phyloP scores from a whole-genome alignment of 2,113 vertebrate species.

The Tachysurus fulvidraco region DNA sequence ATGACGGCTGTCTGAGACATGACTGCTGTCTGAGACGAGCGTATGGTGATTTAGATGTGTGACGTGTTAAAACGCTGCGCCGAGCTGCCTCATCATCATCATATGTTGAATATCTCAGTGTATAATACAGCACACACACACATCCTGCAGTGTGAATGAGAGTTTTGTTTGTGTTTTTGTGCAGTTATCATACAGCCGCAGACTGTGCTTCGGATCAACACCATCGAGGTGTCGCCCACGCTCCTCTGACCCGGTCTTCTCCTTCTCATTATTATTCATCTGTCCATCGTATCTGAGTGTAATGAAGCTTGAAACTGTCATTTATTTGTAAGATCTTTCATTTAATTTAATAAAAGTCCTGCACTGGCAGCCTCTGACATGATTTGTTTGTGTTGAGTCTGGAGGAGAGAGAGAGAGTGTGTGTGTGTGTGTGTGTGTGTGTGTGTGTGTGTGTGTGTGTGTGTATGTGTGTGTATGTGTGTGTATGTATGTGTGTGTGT shows the following conservation, averaged over 20 bases:
- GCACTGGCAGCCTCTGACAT: not conserved
- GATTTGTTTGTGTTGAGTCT: not conserved
- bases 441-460: not conserved
- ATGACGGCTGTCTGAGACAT: not conserved
- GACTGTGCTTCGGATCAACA: slow-evolving; percentile 83
- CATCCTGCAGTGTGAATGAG: not conserved
- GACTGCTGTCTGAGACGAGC: not conserved
- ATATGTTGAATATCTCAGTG: not conserved
- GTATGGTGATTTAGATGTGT: not conserved
- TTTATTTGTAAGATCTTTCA: not conserved
- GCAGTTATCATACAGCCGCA: slow-evolving; percentile 76
- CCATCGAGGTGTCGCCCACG: slow-evolving; percentile 74
- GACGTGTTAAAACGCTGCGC: not conserved
- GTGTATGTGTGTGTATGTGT: too few species aligned
- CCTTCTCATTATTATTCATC: not conserved
- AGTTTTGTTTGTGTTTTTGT: slow-evolving; percentile 32
- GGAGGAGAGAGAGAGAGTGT: not conserved
- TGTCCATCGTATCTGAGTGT: not conserved
- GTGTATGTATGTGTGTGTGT: too few species aligned
- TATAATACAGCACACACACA: not conserved
- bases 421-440: slow-evolving; percentile 9
- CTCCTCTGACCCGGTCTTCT: not conserved
- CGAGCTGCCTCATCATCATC: too few species aligned
- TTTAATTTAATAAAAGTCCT: slow-evolving; percentile 21
- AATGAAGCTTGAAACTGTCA: not conserved